Evolutionary conservation across 2,888 invertebrate species (phyloP).

Genomic region (Biston betularia): DNA sequence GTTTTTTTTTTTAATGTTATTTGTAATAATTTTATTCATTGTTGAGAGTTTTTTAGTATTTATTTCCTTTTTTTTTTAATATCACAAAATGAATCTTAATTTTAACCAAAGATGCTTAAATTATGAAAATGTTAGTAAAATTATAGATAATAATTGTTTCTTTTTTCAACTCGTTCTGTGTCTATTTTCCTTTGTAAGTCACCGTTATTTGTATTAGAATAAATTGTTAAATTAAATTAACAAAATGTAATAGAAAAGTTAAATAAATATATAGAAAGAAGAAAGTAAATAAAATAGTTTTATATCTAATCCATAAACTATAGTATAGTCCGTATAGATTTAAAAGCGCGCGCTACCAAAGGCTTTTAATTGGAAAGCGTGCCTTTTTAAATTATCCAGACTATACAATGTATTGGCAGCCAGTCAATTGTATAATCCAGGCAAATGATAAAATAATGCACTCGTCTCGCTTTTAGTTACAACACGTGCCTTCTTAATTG

Average conservation of each 20-base stretch:
- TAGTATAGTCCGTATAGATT: background rate
- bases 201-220: background rate
- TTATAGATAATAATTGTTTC: constrained; percentile 55
- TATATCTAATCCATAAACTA: no score
- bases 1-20: constrained; percentile 59
- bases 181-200: background rate
- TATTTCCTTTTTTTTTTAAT: constrained; percentile 42
- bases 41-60: constrained; percentile 56
- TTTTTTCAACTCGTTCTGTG: background rate
- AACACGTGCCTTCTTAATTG: no score
- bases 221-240: background rate
- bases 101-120: constrained; percentile 74
- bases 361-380: background rate
- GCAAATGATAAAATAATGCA: no score
- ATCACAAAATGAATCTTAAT: constrained; percentile 64
- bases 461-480: no score
- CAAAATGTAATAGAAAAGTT: background rate
- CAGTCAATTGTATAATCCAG: no score
- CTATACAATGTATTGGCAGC: background rate
- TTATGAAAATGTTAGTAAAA: constrained; percentile 45
- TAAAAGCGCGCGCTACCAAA: background rate
- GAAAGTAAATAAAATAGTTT: background rate
- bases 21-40: constrained; percentile 64
- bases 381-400: background rate
- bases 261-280: background rate